Conservation (phyloP, 2,113 vertebrate genomes). For the Lampris megalopsis region DNA sequence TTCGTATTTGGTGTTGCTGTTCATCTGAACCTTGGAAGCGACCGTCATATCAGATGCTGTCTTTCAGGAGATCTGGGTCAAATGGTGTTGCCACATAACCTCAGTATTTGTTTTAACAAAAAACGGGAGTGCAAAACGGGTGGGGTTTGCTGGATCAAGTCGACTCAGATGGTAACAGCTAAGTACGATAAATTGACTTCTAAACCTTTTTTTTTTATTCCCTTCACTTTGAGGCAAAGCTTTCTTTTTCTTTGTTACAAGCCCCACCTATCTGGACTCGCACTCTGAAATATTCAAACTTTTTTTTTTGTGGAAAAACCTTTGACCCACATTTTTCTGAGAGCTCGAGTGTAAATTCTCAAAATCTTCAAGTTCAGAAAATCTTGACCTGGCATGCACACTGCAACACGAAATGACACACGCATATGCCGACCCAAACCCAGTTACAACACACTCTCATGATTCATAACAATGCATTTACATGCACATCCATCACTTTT, state of each 20-base stretch:
- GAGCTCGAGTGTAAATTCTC: not conserved
- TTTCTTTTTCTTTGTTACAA: conserved; percentile 15
- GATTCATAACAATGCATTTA: conserved; percentile 12
- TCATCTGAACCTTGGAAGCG: not conserved
- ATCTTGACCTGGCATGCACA: conserved; percentile 37
- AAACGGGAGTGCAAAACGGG: not conserved
- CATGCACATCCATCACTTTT: conserved; percentile 26
- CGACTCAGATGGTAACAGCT: not conserved
- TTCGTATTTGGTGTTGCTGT: too few species aligned
- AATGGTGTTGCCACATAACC: too few species aligned
- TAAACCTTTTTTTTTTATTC: too few species aligned
- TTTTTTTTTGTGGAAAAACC: not conserved
- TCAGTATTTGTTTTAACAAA: too few species aligned
- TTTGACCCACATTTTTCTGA: not conserved
- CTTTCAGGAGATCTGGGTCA: not conserved
- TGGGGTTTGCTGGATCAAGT: conserved; percentile 12
- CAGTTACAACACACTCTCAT: conserved; percentile 3
- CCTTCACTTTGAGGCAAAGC: too few species aligned
- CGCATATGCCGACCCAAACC: conserved; percentile 6
- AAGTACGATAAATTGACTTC: too few species aligned
- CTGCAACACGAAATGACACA: conserved; percentile 3
- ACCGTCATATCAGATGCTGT: conserved; percentile 11
- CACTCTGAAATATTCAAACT: too few species aligned
- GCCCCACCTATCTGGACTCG: conserved; percentile 10
- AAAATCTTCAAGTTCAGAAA: not conserved